Percentiles rank a stretch among this genome's conserved stretches.
Conservation (phyloP, 2,113 vertebrate species). For the Antechinus flavipes region DNA sequence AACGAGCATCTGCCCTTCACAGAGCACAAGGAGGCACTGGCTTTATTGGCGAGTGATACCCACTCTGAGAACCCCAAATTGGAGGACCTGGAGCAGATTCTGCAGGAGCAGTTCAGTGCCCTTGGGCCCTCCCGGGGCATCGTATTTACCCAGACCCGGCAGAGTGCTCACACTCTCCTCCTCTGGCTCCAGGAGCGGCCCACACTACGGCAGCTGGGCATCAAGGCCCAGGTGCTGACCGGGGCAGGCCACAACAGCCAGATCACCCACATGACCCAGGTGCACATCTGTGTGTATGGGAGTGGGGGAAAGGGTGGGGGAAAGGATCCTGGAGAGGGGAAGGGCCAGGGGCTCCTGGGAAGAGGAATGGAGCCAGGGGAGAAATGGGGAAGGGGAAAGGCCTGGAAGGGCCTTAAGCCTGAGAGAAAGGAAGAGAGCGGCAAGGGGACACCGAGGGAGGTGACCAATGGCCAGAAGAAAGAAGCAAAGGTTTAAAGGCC, state of each 20-base stretch:
- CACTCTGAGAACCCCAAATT: constrained; percentile 91
- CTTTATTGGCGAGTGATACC: constrained; percentile 55
- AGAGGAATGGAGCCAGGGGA: neutral
- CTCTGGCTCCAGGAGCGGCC: constrained; percentile 88
- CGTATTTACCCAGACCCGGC: constrained; percentile 91
- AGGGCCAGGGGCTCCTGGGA: neutral
- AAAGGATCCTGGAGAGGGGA: neutral
- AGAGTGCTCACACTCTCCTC: constrained; percentile 86
- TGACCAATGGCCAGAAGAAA: neutral
- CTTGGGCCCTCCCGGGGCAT: constrained; percentile 83
- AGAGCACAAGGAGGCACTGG: constrained; percentile 85
- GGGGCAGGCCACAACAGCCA: constrained; percentile 88
- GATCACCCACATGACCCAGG: constrained; percentile 92
- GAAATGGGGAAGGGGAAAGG: neutral
- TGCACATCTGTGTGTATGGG: constrained; percentile 63
- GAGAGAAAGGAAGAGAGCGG: neutral
- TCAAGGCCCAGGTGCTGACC: constrained; percentile 86
- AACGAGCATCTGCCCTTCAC: neutral
- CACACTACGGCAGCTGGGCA: constrained; percentile 64
- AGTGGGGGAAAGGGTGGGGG: no score
- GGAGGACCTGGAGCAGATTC: constrained; percentile 85
- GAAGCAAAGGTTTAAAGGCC: neutral
- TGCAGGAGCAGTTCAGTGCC: constrained; percentile 85
- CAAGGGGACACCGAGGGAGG: constrained; percentile 19
- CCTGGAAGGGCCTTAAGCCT: neutral